phyloP scores from a whole-genome alignment of 2,888 invertebrate species.

The Drosophila atripex region DNA sequence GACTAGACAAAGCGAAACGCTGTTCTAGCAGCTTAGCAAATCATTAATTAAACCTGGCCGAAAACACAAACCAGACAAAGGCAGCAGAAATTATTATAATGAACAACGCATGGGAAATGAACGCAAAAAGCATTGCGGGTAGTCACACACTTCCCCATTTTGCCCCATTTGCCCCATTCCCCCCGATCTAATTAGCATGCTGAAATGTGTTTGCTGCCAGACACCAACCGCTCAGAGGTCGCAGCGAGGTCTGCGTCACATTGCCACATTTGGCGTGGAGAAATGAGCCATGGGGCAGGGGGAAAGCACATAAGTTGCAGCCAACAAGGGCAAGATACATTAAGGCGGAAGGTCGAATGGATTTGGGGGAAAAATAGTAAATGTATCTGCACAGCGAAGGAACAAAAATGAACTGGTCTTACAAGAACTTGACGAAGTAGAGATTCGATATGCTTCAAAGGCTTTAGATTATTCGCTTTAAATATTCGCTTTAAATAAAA shows the following conservation, averaged over 20 bases:
- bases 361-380: neutral
- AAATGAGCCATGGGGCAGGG: constrained; percentile 6
- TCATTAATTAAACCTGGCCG: constrained; percentile 67
- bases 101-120: constrained; percentile 67
- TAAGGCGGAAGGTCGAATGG: constrained; percentile 23
- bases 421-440: no score
- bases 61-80: constrained; percentile 25
- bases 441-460: no score
- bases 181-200: constrained; percentile 66
- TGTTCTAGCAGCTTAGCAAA: constrained; percentile 61
- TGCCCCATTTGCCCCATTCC: neutral
- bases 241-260: constrained; percentile 18
- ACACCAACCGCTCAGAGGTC: constrained; percentile 30
- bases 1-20: constrained; percentile 27
- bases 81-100: constrained; percentile 64
- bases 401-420: neutral
- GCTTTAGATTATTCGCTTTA: no score
- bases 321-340: constrained; percentile 22
- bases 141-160: constrained; percentile 1
- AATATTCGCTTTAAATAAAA: no score
- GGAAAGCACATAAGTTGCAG: constrained; percentile 34
- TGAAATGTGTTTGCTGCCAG: constrained; percentile 37
- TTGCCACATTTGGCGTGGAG: constrained; percentile 28
- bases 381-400: neutral
- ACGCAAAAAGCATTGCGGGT: constrained; percentile 51